phyloP scores from a whole-genome alignment of 2,888 invertebrate genomes.

The Spilosoma lubricipeda region DNA sequence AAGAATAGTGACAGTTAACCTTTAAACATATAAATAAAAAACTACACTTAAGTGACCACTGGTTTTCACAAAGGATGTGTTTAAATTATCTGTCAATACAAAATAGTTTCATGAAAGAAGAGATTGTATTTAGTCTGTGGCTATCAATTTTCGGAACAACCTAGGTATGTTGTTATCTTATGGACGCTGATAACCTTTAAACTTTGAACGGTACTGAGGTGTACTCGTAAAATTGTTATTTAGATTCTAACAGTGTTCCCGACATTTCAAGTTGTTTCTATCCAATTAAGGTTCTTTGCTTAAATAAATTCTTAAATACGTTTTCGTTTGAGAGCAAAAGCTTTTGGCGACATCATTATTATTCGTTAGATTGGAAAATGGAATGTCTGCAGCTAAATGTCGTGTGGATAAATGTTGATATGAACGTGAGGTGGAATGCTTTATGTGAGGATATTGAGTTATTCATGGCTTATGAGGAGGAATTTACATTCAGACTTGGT shows the following conservation, averaged over 20 bases:
- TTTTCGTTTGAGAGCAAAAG: conserved; percentile 23
- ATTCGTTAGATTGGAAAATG: conserved; percentile 29
- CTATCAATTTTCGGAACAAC: too few species aligned
- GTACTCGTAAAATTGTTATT: conserved; percentile 22
- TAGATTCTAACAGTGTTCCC: conserved; percentile 32
- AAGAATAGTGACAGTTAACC: too few species aligned
- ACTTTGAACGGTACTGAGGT: not conserved
- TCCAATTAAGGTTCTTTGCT: conserved; percentile 35
- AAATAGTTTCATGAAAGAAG: too few species aligned
- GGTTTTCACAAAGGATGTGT: too few species aligned
- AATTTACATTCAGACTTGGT: conserved; percentile 11
- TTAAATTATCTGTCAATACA: too few species aligned
- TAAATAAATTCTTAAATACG: conserved; percentile 30
- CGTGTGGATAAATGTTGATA: conserved; percentile 24
- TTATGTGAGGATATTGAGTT: conserved; percentile 16
- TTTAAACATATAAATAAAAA: too few species aligned
- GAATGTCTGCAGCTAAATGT: conserved; percentile 23
- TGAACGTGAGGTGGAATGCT: conserved; percentile 7
- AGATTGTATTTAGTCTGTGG: too few species aligned
- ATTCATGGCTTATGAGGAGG: conserved; percentile 15
- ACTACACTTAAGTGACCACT: too few species aligned
- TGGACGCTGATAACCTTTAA: not conserved
- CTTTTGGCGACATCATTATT: conserved; percentile 33
- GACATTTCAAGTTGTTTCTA: conserved; percentile 42
- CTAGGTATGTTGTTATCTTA: not conserved